Base-by-base conservation (phyloP, 2,888 invertebrate species). In the Harpagoxenus sublaevis region DNA sequence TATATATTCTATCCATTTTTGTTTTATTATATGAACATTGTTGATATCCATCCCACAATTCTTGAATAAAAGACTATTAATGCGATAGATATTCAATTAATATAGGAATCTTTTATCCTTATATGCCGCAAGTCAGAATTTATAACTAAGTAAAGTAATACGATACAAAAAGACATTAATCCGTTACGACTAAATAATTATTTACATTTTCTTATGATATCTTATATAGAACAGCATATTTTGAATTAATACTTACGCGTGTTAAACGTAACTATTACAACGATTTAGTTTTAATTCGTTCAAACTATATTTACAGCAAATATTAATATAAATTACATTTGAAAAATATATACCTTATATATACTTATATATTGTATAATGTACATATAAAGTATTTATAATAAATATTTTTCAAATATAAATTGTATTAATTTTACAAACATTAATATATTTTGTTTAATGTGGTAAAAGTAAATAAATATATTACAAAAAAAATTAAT, bases 121-220 rank as follows among this genome's bases (percentile, higher is more conserved):
- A 35, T 55, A 63, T 75, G 65, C 66, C 15, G 35, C 84, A 78
- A 42, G 42, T 55, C 4, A 65, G 9, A 55, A 53, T 48, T 28
- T 78, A 48, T n/a, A 53, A 68, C 66, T 84, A 84, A 77, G 57
- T 55, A 71, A 87, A 86, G 63, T 65, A 70, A 57, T 84, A 66
- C 51, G 86, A 86, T 89, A 89, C 60, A 89, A 89, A 89, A 89
- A 84, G 70, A 85, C 83, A 68, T 84, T 83, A 70, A 35, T 78
- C 39, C 71, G 66, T 81, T 74, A 6, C 28, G 89, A 83, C 74
- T 75, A 66, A 78, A 84, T 65, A 84, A 79, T 66, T 88, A 89
- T 88, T 83, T 90, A 90, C 85, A 90, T 51, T 68, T 63, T 70
- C 15, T 68, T 71, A 73, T 23, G 23, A 23, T 55, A 35, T 39